These are phyloP conservation scores for Anarrhichthys ocellatus DNA, from an alignment of 2,113 vertebrate species.

Conservation along the genomic window DNA sequence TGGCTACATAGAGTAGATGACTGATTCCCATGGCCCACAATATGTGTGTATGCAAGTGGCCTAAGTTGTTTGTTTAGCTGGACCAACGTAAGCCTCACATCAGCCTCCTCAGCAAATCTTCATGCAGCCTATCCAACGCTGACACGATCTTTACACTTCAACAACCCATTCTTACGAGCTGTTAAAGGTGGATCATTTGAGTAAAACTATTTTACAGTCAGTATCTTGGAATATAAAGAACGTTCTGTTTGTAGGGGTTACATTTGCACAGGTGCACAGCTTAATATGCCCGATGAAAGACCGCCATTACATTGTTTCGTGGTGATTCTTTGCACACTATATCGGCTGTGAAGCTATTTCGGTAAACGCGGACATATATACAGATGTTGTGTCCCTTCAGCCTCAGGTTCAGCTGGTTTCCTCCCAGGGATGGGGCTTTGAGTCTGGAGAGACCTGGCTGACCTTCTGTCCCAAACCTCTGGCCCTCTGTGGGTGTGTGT, in stretches of 20 bases:
- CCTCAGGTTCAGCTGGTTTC: conserved; percentile 52
- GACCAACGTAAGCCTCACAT: conserved; percentile 31
- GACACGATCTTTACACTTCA: conserved; percentile 13
- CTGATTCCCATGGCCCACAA: conserved; percentile 35
- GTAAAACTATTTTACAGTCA: background rate
- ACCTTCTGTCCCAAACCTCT: conserved; percentile 62
- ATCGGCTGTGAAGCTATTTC: conserved; percentile 17
- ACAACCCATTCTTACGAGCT: background rate
- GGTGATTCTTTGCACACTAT: background rate
- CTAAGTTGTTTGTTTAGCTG: conserved; percentile 63
- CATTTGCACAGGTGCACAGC: background rate
- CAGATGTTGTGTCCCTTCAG: conserved; percentile 1
- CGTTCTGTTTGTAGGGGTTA: background rate
- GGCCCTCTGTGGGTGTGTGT: conserved; percentile 31
- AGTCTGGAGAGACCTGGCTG: conserved; percentile 56
- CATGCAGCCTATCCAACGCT: conserved; percentile 31
- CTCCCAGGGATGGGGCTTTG: conserved; percentile 43
- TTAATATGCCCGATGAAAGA: background rate
- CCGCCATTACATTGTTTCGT: background rate
- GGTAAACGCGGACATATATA: conserved; percentile 10
- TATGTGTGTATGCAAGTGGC: background rate
- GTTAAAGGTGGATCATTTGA: background rate
- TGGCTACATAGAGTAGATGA: conserved; percentile 11
- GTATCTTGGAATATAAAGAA: background rate
- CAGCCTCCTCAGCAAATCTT: conserved; percentile 31